Percentiles rank a stretch among this genome's conserved stretches.
Conservation (phyloP, 2,888 invertebrate genomes). For the Pristionchus maxplancki region DNA sequence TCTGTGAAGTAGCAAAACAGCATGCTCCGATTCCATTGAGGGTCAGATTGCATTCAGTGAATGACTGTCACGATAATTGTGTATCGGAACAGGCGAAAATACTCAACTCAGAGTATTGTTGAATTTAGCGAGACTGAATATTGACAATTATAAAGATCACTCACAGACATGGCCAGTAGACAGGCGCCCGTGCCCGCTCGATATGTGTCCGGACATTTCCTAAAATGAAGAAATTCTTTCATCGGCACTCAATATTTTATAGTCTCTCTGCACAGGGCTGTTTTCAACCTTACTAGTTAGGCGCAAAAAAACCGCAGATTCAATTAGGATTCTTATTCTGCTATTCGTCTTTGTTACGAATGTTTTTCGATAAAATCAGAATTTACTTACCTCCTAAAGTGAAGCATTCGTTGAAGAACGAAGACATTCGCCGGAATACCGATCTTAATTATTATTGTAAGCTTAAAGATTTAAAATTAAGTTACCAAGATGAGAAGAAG, state of each 20-base stretch:
- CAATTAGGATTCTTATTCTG: neutral
- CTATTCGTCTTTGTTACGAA: neutral
- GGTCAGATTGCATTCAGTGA: neutral
- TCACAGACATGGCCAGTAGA: conserved; percentile 53
- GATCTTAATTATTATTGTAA: neutral
- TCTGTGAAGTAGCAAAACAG: neutral
- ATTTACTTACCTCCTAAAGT: conserved; percentile 43
- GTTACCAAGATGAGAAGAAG: conserved; percentile 39
- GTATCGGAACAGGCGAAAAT: neutral
- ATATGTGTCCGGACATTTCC: conserved; percentile 44
- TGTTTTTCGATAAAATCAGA: neutral
- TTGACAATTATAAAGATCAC: neutral
- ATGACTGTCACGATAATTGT: neutral
- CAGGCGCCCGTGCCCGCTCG: conserved; percentile 47
- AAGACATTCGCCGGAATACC: conserved; percentile 52
- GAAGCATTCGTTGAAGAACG: conserved; percentile 51
- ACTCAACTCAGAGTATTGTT: neutral
- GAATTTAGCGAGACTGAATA: neutral
- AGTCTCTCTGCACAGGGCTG: neutral
- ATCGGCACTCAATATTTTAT: neutral
- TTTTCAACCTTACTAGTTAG: neutral
- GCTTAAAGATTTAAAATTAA: neutral
- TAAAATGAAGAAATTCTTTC: neutral
- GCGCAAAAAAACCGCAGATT: no score
- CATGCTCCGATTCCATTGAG: neutral